Evolutionary conservation across 2,888 invertebrate genomes (phyloP), one percentile per base, ranked within the genome.

Genomic region (Andrena dorsata): DNA sequence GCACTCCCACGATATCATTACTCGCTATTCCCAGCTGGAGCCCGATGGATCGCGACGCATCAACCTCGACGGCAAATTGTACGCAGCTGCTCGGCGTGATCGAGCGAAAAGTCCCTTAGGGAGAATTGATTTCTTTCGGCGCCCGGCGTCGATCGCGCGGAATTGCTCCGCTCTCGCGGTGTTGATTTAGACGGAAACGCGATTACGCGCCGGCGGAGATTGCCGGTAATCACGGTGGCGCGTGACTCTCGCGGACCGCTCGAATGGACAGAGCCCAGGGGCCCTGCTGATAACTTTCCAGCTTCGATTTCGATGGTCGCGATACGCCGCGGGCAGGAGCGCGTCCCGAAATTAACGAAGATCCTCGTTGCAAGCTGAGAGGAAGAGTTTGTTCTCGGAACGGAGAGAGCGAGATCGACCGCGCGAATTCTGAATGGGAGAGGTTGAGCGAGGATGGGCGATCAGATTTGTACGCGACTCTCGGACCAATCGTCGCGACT

Each of bases 11-110:
- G 72, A n/a, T 61, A 35, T 80, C 80, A 63, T 80, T 80, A 80
- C 61, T 80, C 80, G 63, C 80, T 80, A 80, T 80, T 80, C 80
- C 80, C 80, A 72, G 66, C 66, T 61, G 63, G 35, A 80, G 72
- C 80, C 72, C 60, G 80, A 80, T 61, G 72, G 66, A 66, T 79
- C 61, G 72, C 80, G 49, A 61, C 47, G 61, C 53, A 72, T 79
- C 80, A 53, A 41, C 26, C 49, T 28, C 78, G 7, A 6, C 32
- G 23, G 26, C 26, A 23, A 56, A 23, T 23, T 23, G 23, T 10
- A 10, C 23, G 10, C 20, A 4, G 10, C 56, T 23, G 56, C 23
- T 26, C 56, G 23, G 10, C 23, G 23, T 13, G 23, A 3, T 10
- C 10, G 23, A 56, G 28, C 8, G 56, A 63, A 73, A n/a, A 6